Evolutionary conservation across 2,113 vertebrate species (phyloP), one percentile per base, ranked within the genome.

Genomic region (Gadus chalcogrammus): DNA sequence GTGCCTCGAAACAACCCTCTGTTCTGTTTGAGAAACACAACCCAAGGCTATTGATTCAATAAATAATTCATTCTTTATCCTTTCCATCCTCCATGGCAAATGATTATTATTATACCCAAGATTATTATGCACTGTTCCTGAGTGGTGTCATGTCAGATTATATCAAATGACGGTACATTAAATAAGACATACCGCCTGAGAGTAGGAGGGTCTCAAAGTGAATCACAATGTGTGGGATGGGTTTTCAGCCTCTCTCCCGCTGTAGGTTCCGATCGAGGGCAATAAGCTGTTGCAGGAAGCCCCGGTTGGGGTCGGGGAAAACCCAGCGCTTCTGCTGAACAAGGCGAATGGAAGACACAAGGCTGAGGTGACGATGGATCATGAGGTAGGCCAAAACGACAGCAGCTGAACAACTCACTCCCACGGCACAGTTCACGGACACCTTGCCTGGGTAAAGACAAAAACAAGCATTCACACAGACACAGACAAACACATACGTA

Each of bases 281-380:
- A n/a, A 81, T 80, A 12, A 89, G 86, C 52, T 88, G 87, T 65
- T 2, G 55, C 67, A 96, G 89, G 84, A 99, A 99, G 78, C 95
- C 95, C 55, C 92, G 90, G 79, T 95, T 94, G 38, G 93, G n/a
- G n/a, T n/a, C n/a, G n/a, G n/a, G 94, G 78, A 91, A 94, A 85
- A 95, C 90, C 82, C 88, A 90, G 68, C 87, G 72, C 20, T 67
- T 85, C 70, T 88, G 86, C 69, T 81, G 87, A 69, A 94, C 82
- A 0, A 71, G 79, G 71, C 80, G 78, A 20, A 91, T 68, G 0
- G 93, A 91, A 12, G 85, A 85, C 38, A 75, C 77, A 64, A 94
- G 87, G 63, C 88, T 80, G 60, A 93, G 84, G 64, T 71, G 87
- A 62, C 91, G 92, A 65, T 83, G 85, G 65, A 93, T 90, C 92